A percentile compares a stretch with the other conserved stretches of the same genome.
These are phyloP conservation scores for Alectoris magna DNA, from an alignment of 2,797 vertebrate species.

Conservation along the genomic window DNA sequence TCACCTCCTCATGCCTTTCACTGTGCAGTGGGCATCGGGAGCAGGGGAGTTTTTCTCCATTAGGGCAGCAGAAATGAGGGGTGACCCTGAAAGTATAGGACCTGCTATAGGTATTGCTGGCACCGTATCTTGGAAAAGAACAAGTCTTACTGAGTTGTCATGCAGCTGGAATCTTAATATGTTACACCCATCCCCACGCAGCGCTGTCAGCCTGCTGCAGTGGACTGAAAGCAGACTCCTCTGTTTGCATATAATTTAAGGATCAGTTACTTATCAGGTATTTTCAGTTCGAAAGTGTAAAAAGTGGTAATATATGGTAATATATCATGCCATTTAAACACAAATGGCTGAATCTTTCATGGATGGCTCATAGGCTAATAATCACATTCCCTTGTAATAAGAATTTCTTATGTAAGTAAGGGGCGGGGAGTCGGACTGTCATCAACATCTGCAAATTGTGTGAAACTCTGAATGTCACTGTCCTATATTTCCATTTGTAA, in stretches of 20 bases:
- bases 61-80: not conserved
- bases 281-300: not conserved
- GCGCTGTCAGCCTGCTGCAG: not conserved
- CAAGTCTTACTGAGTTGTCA: not conserved
- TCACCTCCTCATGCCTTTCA: not conserved
- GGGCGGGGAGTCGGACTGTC: not conserved
- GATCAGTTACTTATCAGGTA: not conserved
- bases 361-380: not conserved
- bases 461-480: not conserved
- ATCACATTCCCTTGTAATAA: not conserved
- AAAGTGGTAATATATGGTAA: not conserved
- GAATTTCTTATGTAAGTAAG: not conserved
- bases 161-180: not conserved
- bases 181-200: not conserved
- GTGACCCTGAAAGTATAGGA: not conserved
- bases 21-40: not conserved
- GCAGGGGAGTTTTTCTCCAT: not conserved
- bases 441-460: not conserved
- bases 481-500: not conserved
- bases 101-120: fast-evolving
- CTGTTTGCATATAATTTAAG: not conserved
- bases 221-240: not conserved
- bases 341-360: not conserved
- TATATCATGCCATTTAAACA: not conserved
- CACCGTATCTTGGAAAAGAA: not conserved